Percentiles rank a stretch among this genome's conserved stretches.
Conservation (phyloP, 2,888 invertebrate genomes). For the Lasioglossum pauxillum region DNA sequence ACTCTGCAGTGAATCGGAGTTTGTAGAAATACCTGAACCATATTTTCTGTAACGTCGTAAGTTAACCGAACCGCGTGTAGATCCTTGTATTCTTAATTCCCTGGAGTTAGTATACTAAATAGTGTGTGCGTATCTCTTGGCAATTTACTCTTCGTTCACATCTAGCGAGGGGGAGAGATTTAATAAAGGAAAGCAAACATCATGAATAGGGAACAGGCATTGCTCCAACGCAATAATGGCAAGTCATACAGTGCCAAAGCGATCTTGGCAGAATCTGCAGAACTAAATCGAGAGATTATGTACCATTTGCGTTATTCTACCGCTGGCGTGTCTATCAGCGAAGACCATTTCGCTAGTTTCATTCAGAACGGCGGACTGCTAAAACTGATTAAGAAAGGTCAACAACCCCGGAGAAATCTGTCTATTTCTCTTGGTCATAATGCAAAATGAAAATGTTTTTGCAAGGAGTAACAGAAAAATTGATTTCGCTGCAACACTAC, state of each 20-base stretch:
- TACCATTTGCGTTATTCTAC: conserved; percentile 18
- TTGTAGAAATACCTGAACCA: neutral
- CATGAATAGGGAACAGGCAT: conserved; percentile 37
- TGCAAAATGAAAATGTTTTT: too few species aligned
- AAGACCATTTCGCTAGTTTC: too few species aligned
- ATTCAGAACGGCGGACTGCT: neutral
- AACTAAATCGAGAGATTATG: conserved; percentile 38
- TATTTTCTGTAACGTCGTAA: neutral
- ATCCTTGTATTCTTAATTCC: neutral
- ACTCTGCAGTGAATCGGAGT: neutral
- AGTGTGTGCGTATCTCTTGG: neutral
- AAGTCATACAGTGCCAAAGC: conserved; percentile 38
- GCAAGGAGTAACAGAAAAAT: too few species aligned
- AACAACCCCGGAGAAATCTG: neutral
- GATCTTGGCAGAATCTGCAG: conserved; percentile 47
- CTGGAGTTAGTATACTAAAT: neutral
- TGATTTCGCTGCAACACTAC: too few species aligned
- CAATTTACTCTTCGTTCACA: neutral
- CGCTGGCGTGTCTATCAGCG: neutral
- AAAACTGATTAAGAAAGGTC: neutral
- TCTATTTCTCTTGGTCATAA: neutral
- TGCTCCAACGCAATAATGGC: conserved; percentile 47
- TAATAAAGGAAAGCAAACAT: conserved; percentile 26
- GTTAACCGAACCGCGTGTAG: neutral
- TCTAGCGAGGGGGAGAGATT: conserved; percentile 7